phyloP scores from a whole-genome alignment of 1,140 invertebrate genomes.

The Lordiphosa collinella region DNA sequence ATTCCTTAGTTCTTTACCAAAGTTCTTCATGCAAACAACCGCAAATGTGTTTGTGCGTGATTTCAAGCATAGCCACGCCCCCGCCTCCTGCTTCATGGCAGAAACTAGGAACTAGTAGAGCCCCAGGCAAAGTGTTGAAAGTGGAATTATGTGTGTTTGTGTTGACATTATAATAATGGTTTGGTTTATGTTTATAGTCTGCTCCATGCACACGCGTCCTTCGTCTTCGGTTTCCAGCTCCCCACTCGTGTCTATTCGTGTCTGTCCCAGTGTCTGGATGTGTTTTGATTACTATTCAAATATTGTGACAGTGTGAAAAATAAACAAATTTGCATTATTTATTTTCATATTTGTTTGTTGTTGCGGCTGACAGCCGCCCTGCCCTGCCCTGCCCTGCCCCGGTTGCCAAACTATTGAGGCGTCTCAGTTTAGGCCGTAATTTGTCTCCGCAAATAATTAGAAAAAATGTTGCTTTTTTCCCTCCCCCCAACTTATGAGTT shows the following conservation, averaged over 20 bases:
- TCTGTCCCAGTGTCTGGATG: conserved; percentile 4
- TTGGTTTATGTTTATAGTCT: conserved; percentile 70
- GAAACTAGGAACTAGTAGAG: not conserved
- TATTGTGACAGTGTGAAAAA: conserved; percentile 66
- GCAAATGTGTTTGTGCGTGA: conserved; percentile 63
- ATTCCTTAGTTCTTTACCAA: conserved; percentile 6
- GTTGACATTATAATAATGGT: conserved; percentile 70
- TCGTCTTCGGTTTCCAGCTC: conserved; percentile 9
- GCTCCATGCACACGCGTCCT: conserved; percentile 39
- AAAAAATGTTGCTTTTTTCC: conserved; percentile 1
- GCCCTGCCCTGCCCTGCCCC: no score
- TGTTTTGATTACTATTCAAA: conserved; percentile 63
- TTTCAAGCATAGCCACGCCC: conserved; percentile 39
- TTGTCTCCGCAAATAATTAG: conserved; percentile 32
- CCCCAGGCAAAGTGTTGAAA: conserved; percentile 56
- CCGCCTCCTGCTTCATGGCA: not conserved
- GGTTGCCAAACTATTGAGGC: no score
- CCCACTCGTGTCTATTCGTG: not conserved
- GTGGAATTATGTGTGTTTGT: conserved; percentile 68
- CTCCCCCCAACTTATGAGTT: conserved; percentile 34
- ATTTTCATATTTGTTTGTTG: conserved; percentile 45
- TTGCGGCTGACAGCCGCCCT: conserved; percentile 6
- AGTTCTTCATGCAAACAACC: conserved; percentile 44
- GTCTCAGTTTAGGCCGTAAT: no score
- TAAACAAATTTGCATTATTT: conserved; percentile 68